Conservation (phyloP, 2,797 vertebrate genomes). For the Nasua narica region DNA sequence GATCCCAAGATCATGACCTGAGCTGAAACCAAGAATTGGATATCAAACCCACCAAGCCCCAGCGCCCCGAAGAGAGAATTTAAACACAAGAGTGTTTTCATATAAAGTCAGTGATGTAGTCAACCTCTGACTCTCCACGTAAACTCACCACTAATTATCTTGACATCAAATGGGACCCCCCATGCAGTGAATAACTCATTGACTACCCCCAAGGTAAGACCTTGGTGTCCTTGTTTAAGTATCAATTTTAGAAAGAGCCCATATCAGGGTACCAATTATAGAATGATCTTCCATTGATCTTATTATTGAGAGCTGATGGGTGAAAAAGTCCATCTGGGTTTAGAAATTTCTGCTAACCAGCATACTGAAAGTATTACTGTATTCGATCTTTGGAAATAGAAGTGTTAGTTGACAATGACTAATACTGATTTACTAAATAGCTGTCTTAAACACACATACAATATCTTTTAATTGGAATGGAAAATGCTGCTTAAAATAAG, state of each 20-base stretch:
- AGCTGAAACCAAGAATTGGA: neutral
- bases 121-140: neutral
- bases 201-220: neutral
- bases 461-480: neutral
- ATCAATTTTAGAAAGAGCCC: neutral
- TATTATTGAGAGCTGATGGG: neutral
- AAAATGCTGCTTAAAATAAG: slow-evolving; percentile 19
- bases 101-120: neutral
- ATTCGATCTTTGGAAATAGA: neutral
- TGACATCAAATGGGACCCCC: neutral
- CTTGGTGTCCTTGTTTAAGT: neutral
- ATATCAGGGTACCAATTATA: neutral
- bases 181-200: neutral
- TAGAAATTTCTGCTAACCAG: neutral
- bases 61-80: neutral
- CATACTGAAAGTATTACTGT: neutral
- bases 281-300: neutral
- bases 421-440: neutral
- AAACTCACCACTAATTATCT: neutral
- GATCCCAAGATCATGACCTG: neutral
- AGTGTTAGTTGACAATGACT: neutral
- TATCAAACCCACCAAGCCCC: neutral
- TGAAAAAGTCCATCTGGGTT: neutral
- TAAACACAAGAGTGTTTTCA: neutral
- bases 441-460: neutral